Conservation (phyloP, 2,888 invertebrate species). For the Glaucopsyche alexis region DNA sequence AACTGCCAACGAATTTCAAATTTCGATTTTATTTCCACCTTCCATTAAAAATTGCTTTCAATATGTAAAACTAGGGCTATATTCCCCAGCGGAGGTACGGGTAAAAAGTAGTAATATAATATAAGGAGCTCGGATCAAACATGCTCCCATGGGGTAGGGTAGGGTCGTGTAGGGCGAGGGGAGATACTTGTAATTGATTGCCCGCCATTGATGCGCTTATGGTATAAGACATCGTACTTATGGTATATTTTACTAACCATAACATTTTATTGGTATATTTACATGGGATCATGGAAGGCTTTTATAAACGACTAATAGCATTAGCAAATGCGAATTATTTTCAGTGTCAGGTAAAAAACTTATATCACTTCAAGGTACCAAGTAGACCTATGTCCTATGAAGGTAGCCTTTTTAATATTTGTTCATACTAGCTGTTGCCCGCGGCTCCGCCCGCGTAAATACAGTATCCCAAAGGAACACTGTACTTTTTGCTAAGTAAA, state of each 20-base stretch:
- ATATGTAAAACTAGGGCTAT: constrained; percentile 28
- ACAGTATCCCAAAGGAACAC: too few relatives aligned
- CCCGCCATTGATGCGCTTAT: constrained; percentile 53
- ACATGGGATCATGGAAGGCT: constrained; percentile 3
- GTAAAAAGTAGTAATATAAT: constrained; percentile 32
- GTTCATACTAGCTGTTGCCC: too few relatives aligned
- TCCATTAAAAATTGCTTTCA: constrained; percentile 24
- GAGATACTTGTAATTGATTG: constrained; percentile 54
- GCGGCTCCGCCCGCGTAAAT: too few relatives aligned
- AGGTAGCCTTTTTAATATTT: too few relatives aligned
- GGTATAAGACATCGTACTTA: constrained; percentile 32
- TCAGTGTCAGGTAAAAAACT: neutral
- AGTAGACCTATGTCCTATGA: too few relatives aligned
- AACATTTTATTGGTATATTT: constrained; percentile 13
- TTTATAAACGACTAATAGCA: neutral
- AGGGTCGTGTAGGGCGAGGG: constrained; percentile 35
- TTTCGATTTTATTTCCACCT: neutral
- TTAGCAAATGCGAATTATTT: neutral
- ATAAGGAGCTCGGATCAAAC: constrained; percentile 37
- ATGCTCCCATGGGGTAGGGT: constrained; percentile 38
- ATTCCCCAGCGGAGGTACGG: constrained; percentile 23
- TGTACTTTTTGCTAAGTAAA: too few relatives aligned
- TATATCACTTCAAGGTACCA: neutral
- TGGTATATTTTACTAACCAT: constrained; percentile 32
- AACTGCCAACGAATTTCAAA: too few relatives aligned